Percentiles rank a stretch among this genome's conserved stretches.
Conservation (phyloP, 2,797 vertebrate species). For the Lepilemur septentrionalis region DNA sequence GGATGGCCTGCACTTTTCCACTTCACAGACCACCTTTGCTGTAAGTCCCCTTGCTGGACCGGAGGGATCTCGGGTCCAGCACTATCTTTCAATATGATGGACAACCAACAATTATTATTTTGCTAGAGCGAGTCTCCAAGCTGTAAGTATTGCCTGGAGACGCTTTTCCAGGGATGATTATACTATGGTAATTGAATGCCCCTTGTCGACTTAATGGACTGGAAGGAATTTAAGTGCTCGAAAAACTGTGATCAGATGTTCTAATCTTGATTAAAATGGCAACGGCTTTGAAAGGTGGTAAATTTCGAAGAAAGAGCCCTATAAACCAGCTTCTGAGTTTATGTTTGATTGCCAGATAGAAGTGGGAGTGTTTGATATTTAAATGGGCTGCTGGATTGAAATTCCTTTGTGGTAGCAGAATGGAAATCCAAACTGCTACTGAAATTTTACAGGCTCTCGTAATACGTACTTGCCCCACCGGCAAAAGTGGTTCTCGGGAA, state of each 20-base stretch:
- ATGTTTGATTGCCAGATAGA: neutral
- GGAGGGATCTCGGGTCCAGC: neutral
- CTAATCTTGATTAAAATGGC: slow-evolving; percentile 46
- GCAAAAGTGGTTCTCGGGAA: neutral
- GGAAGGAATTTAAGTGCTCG: slow-evolving; percentile 43
- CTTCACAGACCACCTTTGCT: neutral
- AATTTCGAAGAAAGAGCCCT: slow-evolving; percentile 11
- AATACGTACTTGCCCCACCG: fast-evolving
- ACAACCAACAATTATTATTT: neutral
- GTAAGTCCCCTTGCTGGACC: neutral
- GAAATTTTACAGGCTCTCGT: neutral
- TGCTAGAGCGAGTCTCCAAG: neutral
- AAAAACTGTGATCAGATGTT: slow-evolving; percentile 31
- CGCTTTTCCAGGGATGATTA: neutral
- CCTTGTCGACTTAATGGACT: slow-evolving; percentile 58
- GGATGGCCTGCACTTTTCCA: no score
- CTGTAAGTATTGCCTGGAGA: neutral
- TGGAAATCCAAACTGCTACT: neutral
- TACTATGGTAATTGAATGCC: slow-evolving; percentile 31
- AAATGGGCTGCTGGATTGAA: neutral
- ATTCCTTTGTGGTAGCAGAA: neutral
- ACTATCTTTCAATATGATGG: neutral
- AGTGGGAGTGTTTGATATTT: neutral
- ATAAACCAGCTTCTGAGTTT: slow-evolving; percentile 12
- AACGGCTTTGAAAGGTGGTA: slow-evolving; percentile 22